phyloP scores from a whole-genome alignment of 2,113 vertebrate species.

The Microcebus tavaratra region DNA sequence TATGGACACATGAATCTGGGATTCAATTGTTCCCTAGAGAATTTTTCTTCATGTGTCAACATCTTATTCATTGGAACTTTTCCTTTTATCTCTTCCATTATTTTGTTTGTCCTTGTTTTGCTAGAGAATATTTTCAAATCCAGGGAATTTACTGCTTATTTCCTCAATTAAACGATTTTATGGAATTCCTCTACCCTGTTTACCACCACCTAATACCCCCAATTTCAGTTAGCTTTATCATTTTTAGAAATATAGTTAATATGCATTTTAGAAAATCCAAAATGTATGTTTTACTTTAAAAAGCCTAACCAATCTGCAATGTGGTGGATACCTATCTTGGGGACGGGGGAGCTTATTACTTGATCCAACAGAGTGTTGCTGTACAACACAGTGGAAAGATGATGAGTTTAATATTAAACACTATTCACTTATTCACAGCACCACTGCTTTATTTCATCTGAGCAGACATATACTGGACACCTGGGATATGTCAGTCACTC shows the following conservation, averaged over 20 bases:
- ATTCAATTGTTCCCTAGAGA: not conserved
- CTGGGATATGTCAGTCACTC: not conserved
- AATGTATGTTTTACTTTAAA: not conserved
- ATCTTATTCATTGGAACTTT: not conserved
- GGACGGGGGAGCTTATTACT: not conserved
- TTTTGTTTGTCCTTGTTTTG: not conserved
- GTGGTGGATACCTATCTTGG: not conserved
- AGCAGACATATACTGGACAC: not conserved
- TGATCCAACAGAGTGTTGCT: not conserved
- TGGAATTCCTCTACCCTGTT: not conserved
- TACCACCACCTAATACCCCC: rapidly evolving
- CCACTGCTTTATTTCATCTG: not conserved
- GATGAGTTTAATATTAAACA: not conserved
- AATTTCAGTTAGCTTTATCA: not conserved
- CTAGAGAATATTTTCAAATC: not conserved
- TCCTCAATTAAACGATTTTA: not conserved
- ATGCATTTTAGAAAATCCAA: not conserved
- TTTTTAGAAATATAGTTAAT: not conserved
- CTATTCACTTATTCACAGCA: not conserved
- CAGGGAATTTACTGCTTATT: not conserved
- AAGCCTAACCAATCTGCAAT: not conserved
- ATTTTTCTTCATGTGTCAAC: not conserved
- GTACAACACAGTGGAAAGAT: not conserved
- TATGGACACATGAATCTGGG: not conserved
- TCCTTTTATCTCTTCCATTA: not conserved